Conservation (phyloP, 2,888 invertebrate genomes). For the Synanthedon tipuliformis region DNA sequence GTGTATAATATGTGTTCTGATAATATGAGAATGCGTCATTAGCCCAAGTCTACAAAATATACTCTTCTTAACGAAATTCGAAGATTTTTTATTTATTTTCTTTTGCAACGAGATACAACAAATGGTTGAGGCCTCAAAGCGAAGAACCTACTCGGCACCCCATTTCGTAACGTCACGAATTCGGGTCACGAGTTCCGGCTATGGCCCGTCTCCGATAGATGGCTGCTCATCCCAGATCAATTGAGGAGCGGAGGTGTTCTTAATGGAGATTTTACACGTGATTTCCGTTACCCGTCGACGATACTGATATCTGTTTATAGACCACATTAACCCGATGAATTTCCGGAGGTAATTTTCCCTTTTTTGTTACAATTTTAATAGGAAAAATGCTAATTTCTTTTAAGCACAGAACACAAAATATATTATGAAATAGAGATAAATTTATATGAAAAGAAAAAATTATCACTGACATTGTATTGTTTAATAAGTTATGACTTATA, state of each 20-base stretch:
- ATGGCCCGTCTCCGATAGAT: constrained; percentile 56
- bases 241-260: constrained; percentile 39
- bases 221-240: constrained; percentile 61
- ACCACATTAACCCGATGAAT: constrained; percentile 23
- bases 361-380: too few relatives aligned
- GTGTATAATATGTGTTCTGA: too few relatives aligned
- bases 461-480: too few relatives aligned
- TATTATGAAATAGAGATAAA: too few relatives aligned
- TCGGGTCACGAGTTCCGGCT: constrained; percentile 55
- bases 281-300: constrained; percentile 42
- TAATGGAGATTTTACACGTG: constrained; percentile 68
- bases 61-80: too few relatives aligned
- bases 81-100: constrained; percentile 7
- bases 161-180: constrained; percentile 24
- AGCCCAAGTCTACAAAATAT: too few relatives aligned
- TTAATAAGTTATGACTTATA: too few relatives aligned
- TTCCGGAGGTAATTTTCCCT: constrained; percentile 1
- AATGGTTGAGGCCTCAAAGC: constrained; percentile 7
- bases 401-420: too few relatives aligned
- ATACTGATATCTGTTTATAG: constrained; percentile 36
- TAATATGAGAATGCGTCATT: too few relatives aligned
- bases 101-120: not conserved
- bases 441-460: too few relatives aligned
- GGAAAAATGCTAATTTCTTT: too few relatives aligned
- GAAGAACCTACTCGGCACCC: constrained; percentile 22